These are phyloP conservation scores for Miopithecus talapoin DNA, from an alignment of 2,797 vertebrate species.

Conservation along the genomic window DNA sequence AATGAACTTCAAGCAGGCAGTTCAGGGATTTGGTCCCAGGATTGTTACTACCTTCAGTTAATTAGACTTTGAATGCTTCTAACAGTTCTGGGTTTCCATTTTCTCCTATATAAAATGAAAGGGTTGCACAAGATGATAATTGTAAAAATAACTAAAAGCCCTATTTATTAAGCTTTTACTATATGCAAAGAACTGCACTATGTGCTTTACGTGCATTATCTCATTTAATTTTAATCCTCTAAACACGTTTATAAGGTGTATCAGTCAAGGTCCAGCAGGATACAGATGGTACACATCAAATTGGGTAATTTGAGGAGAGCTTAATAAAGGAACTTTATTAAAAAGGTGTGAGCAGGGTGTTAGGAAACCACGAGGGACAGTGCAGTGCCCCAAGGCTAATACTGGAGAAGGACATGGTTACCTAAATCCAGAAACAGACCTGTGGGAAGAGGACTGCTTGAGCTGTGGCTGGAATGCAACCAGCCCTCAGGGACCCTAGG, in stretches of 20 bases:
- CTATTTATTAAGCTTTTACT: conserved; percentile 47
- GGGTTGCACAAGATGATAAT: not conserved
- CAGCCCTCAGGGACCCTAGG: not conserved
- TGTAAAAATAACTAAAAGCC: not conserved
- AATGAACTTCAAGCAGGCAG: not conserved
- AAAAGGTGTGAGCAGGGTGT: conserved; percentile 38
- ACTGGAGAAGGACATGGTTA: not conserved
- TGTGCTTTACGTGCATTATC: conserved; percentile 11
- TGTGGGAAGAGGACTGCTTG: not conserved
- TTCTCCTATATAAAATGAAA: conserved; percentile 18
- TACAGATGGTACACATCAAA: conserved; percentile 54
- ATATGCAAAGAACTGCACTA: not conserved
- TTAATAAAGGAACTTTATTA: conserved; percentile 44
- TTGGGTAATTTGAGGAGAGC: conserved; percentile 50
- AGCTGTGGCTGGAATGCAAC: not conserved
- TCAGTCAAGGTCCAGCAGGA: conserved; percentile 3
- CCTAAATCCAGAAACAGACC: not conserved
- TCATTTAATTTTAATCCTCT: conserved; percentile 58
- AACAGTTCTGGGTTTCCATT: not conserved
- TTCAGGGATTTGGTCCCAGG: not conserved
- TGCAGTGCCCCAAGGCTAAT: not conserved
- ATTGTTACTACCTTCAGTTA: conserved; percentile 24
- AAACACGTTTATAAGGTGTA: conserved; percentile 25
- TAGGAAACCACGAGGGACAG: conserved; percentile 17
- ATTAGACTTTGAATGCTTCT: conserved; percentile 45